phyloP scores from a whole-genome alignment of 2,888 invertebrate genomes.

The Gortyna flavago region DNA sequence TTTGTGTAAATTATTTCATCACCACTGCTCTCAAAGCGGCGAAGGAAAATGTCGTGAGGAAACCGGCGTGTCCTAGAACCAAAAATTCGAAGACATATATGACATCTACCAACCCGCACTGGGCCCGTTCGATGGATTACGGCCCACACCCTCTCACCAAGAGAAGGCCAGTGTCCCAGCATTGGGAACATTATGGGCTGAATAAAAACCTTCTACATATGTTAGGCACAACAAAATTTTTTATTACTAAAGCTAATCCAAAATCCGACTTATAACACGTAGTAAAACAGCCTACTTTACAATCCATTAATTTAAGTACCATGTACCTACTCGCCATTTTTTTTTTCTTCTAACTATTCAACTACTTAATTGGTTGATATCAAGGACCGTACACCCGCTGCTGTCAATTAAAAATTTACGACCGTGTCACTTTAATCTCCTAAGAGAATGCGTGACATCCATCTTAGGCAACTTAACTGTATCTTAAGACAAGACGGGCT shows the following conservation, averaged over 20 bases:
- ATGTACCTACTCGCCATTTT: neutral
- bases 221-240: neutral
- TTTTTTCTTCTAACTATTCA: neutral
- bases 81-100: too few relatives aligned
- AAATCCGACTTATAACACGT: neutral
- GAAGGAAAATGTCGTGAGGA: too few relatives aligned
- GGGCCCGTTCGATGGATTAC: too few relatives aligned
- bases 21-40: too few relatives aligned
- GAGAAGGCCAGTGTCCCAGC: too few relatives aligned
- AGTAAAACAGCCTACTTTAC: neutral
- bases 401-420: slow-evolving; percentile 57
- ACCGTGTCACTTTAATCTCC: slow-evolving; percentile 34
- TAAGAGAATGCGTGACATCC: slow-evolving; percentile 40
- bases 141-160: too few relatives aligned
- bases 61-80: too few relatives aligned
- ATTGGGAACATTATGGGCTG: too few relatives aligned
- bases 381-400: slow-evolving; percentile 14
- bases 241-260: neutral
- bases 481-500: slow-evolving; percentile 33
- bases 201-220: too few relatives aligned
- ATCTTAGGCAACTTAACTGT: slow-evolving; percentile 53
- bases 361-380: neutral
- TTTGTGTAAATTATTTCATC: too few relatives aligned
- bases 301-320: neutral
- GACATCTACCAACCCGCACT: too few relatives aligned